Base-by-base conservation (phyloP, 2,113 vertebrate species). In the Erythrolamprus reginae region DNA sequence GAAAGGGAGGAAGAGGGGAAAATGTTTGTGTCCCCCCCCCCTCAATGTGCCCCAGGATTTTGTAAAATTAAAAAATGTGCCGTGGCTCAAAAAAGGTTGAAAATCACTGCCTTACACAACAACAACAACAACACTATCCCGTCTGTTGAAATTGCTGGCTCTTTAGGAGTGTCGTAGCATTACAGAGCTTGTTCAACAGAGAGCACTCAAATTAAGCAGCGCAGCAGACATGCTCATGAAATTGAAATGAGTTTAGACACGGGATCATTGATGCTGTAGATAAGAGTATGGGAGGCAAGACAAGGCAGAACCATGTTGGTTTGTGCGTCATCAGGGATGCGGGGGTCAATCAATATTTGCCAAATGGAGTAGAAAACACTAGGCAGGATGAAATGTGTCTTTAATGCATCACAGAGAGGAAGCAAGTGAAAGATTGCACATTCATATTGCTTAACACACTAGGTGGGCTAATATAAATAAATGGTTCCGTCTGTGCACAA, bases 121-220 rank as follows among this genome's bases (percentile, higher is more conserved):
- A 0, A 0, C 50, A 91, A 56, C 5, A 82, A 53, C 5, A 82
- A 55, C 38, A 51, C 13, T 94, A 87, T 42, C 77, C 9, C 84
- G 52, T 17, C n/a, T 84, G 10, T 33, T 58, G 92, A 17, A 93
- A 95, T 89, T 56, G 91, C 82, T 92, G 92, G 26, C 0, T 38
- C 91, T 95, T 90, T 19, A 28, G 86, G 61, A 91, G 58, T 89
- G 88, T 47, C 93, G 90, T 84, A 51, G 93, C 86, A 83, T 85
- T 5, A 33, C 65, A 48, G 4, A 89, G 77, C 92, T 90, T 92
- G 55, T 28, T 91, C 94, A 90, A 53, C 47, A 92, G 26, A n/a
- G 33, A 86, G 0, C 52, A 38, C 13, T 85, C 51, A 89, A 65
- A 45, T 91, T 91, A 10, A 52, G 9, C 7, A 52, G 51, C 26